Percentiles rank a stretch among this genome's conserved stretches.
Conservation (phyloP, 1,140 invertebrate species). For the Eufriesea mexicana region DNA sequence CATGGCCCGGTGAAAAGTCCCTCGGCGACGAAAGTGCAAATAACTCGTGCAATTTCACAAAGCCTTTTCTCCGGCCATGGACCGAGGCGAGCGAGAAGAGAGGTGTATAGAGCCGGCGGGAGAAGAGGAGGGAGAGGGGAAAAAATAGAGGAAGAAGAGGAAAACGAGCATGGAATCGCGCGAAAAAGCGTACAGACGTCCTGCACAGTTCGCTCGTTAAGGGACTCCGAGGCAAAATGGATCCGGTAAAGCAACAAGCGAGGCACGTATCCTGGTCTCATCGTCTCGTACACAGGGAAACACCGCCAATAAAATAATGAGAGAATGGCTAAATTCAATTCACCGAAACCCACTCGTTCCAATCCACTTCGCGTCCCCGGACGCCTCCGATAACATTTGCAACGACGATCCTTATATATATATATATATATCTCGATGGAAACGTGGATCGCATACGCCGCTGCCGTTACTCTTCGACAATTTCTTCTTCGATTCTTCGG, state of each 20-base stretch:
- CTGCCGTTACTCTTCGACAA: neutral
- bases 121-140: no score
- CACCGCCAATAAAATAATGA: slow-evolving; percentile 67
- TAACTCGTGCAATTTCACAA: slow-evolving; percentile 23
- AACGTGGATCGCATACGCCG: slow-evolving; percentile 62
- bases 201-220: slow-evolving; percentile 48
- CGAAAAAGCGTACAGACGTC: slow-evolving; percentile 25
- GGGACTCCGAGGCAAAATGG: slow-evolving; percentile 23
- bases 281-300: slow-evolving; percentile 9
- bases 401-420: slow-evolving; percentile 38
- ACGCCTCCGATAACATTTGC: slow-evolving; percentile 48
- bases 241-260: slow-evolving; percentile 42
- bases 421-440: slow-evolving; percentile 53
- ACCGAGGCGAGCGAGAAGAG: neutral
- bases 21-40: slow-evolving; percentile 8
- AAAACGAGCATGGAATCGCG: slow-evolving; percentile 24
- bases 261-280: slow-evolving; percentile 49
- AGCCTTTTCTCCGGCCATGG: neutral
- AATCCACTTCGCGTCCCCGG: slow-evolving; percentile 41
- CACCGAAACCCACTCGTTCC: slow-evolving; percentile 39
- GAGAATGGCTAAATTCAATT: slow-evolving; percentile 71
- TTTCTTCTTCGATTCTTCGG: neutral
- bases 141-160: neutral
- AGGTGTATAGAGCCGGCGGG: neutral
- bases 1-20: neutral